Evolutionary conservation across 2,113 vertebrate species (phyloP).

Genomic region (Stegostoma tigrinum): DNA sequence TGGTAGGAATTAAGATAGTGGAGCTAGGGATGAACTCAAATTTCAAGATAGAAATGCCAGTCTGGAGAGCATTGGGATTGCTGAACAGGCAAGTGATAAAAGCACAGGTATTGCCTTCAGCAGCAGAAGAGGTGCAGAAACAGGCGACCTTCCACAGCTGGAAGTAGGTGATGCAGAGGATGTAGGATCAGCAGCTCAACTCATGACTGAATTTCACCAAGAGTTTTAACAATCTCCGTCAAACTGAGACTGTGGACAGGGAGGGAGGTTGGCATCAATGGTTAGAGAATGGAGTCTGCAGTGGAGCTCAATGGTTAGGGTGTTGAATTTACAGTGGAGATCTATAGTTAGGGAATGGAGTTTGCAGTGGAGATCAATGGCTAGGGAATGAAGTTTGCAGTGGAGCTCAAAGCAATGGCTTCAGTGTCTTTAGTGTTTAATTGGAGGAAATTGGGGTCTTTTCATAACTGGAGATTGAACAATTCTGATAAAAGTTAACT

Average conservation of each 20-base stretch:
- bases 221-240: background rate
- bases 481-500: background rate
- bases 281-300: background rate
- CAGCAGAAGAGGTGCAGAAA: no score
- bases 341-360: no score
- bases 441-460: background rate
- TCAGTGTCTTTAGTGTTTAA: background rate
- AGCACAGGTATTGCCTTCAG: no score
- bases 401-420: background rate
- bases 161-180: no score
- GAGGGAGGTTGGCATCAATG: background rate
- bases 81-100: no score
- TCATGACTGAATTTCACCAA: background rate
- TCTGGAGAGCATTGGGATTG: no score
- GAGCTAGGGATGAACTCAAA: no score
- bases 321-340: no score
- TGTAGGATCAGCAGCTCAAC: background rate
- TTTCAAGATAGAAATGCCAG: no score
- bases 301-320: background rate
- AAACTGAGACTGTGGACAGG: background rate
- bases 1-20: no score
- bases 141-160: no score
- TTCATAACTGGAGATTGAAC: background rate
- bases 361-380: background rate
- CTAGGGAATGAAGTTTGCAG: background rate